Conservation (phyloP, 2,888 invertebrate species). For the Lepidocyrtinus sp. region DNA sequence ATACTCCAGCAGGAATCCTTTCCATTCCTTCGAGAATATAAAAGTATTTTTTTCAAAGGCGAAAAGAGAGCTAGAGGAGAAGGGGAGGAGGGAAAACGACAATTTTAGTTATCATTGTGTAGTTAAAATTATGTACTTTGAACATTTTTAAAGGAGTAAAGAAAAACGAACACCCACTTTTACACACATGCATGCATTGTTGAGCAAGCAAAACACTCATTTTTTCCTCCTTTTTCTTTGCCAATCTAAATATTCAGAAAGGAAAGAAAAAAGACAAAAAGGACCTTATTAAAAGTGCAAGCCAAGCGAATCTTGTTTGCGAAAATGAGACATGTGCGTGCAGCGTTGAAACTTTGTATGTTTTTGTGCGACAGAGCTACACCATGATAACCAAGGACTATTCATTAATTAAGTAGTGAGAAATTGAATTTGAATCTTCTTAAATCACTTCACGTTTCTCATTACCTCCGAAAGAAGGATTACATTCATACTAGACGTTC, state of each 20-base stretch:
- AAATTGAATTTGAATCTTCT: no score
- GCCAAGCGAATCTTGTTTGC: slow-evolving; percentile 40
- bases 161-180: background rate
- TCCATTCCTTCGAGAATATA: background rate
- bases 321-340: background rate
- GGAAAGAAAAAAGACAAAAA: slow-evolving; percentile 35
- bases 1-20: background rate
- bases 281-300: slow-evolving; percentile 36
- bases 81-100: background rate
- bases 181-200: background rate
- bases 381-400: no score
- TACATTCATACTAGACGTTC: no score
- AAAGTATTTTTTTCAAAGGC: no score
- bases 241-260: background rate
- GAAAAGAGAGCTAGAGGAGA: no score
- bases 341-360: no score
- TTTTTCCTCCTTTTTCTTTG: background rate
- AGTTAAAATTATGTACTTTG: background rate
- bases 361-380: no score
- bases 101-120: no score
- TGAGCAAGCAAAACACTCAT: background rate
- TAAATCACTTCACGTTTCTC: no score
- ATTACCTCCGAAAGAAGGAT: no score
- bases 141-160: background rate
- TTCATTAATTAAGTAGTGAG: no score